Percentiles rank a stretch among this genome's conserved stretches.
These are phyloP conservation scores for Hestina assimilis DNA, from an alignment of 1,140 invertebrate species.

Conservation along the genomic window DNA sequence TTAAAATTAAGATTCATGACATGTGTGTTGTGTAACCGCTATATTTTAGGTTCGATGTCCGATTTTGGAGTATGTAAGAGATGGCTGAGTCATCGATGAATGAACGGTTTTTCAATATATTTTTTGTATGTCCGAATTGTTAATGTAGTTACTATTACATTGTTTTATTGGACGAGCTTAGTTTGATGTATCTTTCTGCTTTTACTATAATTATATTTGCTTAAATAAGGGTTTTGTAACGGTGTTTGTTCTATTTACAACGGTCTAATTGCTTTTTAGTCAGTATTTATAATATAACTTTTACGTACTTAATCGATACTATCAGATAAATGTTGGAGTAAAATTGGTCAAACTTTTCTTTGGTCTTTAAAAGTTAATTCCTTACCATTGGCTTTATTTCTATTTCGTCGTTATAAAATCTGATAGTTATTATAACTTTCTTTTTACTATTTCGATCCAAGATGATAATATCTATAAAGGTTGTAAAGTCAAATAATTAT, in stretches of 20 bases:
- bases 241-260: background rate
- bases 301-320: too few species aligned
- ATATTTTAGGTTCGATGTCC: constrained; percentile 1
- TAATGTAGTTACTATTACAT: background rate
- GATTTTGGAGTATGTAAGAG: background rate
- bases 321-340: too few species aligned
- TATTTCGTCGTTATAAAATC: too few species aligned
- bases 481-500: too few species aligned
- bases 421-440: too few species aligned
- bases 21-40: background rate
- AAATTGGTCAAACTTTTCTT: too few species aligned
- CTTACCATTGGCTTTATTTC: too few species aligned
- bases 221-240: background rate
- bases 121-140: background rate
- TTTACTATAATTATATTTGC: background rate
- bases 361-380: too few species aligned
- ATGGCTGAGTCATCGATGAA: constrained; percentile 1
- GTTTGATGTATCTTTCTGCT: background rate
- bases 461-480: too few species aligned
- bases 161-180: background rate
- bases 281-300: too few species aligned
- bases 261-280: too few species aligned
- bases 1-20: background rate
- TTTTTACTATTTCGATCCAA: too few species aligned
- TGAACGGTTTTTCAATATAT: background rate